Base-by-base conservation (phyloP, 2,797 vertebrate genomes). In the Nothura maculosa region DNA sequence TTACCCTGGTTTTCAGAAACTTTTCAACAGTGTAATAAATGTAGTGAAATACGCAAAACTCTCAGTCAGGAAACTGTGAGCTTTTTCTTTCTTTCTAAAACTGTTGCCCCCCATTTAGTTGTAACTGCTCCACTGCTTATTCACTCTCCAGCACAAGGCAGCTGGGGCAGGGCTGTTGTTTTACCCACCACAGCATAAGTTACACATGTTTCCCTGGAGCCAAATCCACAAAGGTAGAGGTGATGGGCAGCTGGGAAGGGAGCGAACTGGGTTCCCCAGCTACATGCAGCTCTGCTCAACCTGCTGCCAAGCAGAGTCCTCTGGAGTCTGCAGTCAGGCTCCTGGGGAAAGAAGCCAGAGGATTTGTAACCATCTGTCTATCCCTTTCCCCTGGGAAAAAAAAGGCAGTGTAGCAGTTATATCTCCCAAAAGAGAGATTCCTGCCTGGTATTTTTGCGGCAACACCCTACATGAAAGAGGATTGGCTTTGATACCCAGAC, bases 11-110 rank as follows among this genome's bases (percentile, higher is more conserved):
- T 72, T 64, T 69, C 82, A 62, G 54, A 96, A 96, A 92, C 9
- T 3, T 91, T 97, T 93, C 81, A 88, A 52, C 62, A 87, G 69
- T 88, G 54, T 50, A 70, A 78, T 88, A 60, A 82, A 94, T 30
- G 58, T 68, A 93, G 78, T 93, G 83, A 96, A 96, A 97, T 96
- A 94, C 80, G 91, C 83, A 95, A 95, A 84, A 90, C 75, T 90
- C 79, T 63, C 22, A 67, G 64, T 38, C 66, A 87, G 81, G 73
- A 88, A 90, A 45, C n/a, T 57, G 79, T 78, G 76, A 91, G 66
- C 38, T 76, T 96, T 95, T 90, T 88, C 84, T 52, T 87, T 76
- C 62, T 85, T 57, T 86, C 77, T 55, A 24, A 83, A 93, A 96
- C 80, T 0, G 0, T 78, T 96, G 80, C 60, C 80, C 70, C 91